phyloP scores from a whole-genome alignment of 2,113 vertebrate genomes.

The Salvelinus sp. region DNA sequence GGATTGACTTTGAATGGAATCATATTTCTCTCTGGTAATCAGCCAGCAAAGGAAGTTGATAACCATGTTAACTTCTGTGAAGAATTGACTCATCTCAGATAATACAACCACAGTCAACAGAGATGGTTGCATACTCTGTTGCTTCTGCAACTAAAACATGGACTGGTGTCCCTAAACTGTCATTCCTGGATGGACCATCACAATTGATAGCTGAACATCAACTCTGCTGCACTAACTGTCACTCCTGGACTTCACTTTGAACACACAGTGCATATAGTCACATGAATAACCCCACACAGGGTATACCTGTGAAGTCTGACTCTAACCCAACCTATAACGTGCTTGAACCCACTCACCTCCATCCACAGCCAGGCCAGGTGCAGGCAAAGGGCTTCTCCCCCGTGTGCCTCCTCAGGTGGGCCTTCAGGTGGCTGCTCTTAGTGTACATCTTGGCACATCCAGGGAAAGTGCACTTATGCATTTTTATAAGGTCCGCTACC shows the following conservation, averaged over 20 bases:
- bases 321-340: too few relatives aligned
- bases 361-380: slow-evolving; percentile 95
- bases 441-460: slow-evolving; percentile 99
- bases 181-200: background rate
- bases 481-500: slow-evolving; percentile 95
- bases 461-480: slow-evolving; percentile 97
- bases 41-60: slow-evolving; percentile 21
- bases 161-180: background rate
- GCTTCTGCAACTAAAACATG: background rate
- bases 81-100: background rate
- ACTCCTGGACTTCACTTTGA: too few relatives aligned
- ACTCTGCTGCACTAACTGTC: too few relatives aligned
- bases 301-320: too few relatives aligned
- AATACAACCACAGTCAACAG: background rate
- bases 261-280: background rate
- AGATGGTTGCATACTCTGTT: background rate
- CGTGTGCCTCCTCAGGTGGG: slow-evolving; percentile 94
- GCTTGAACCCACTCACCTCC: slow-evolving; percentile 85
- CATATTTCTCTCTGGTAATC: slow-evolving; percentile 5
- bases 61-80: slow-evolving; percentile 4
- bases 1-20: background rate
- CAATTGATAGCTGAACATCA: background rate
- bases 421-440: slow-evolving; percentile 98
- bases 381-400: slow-evolving; percentile 98
- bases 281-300: background rate